Conservation (phyloP, 2,113 vertebrate species). For the Psettodes erumei region DNA sequence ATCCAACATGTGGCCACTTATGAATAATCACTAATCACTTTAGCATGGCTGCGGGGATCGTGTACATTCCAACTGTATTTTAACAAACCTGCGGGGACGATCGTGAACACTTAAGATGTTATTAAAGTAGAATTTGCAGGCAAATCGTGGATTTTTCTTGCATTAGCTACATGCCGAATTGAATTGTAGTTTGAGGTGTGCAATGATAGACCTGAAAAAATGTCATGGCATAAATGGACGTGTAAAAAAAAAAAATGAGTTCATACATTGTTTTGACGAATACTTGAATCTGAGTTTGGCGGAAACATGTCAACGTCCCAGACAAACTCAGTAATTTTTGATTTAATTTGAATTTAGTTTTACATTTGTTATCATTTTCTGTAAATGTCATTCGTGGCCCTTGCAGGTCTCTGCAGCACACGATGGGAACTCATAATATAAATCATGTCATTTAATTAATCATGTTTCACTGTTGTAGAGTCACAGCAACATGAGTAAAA, state of each 20-base stretch:
- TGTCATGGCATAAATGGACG: not conserved
- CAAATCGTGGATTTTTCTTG: accelerated
- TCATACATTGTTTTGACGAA: not conserved
- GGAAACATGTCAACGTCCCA: not conserved
- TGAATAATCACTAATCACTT: not conserved
- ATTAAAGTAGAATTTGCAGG: not conserved
- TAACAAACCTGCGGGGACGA: not conserved
- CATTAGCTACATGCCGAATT: slow-evolving; percentile 2
- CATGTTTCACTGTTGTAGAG: slow-evolving; percentile 9
- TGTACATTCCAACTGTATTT: not conserved
- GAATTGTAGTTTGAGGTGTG: accelerated
- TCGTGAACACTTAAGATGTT: not conserved
- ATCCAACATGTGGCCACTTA: accelerated
- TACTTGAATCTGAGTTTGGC: not conserved
- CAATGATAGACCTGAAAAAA: accelerated
- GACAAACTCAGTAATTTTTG: too few species aligned
- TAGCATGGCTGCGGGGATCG: not conserved
- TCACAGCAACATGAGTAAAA: slow-evolving; percentile 74
- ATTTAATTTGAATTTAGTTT: too few species aligned
- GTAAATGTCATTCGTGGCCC: too few species aligned
- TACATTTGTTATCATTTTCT: too few species aligned
- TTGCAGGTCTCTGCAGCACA: not conserved
- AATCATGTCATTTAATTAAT: not conserved
- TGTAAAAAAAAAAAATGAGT: not conserved
- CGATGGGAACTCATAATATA: too few species aligned